Conservation (phyloP, 2,888 invertebrate species). For the Anagyrus pseudococci region DNA sequence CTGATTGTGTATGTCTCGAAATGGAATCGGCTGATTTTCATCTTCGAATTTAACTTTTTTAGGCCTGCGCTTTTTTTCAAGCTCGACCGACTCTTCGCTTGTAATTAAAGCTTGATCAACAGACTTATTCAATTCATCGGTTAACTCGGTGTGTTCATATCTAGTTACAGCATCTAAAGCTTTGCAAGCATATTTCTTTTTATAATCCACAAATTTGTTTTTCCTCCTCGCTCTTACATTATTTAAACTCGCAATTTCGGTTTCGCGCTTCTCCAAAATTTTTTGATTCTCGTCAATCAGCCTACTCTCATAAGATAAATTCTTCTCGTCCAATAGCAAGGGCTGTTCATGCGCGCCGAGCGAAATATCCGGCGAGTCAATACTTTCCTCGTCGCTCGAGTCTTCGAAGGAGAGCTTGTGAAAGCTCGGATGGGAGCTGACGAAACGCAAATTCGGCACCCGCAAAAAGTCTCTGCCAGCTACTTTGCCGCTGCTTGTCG, state of each 20-base stretch:
- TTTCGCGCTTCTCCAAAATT: background rate
- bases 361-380: constrained; percentile 1
- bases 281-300: constrained; percentile 6
- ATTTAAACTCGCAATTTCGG: background rate
- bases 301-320: constrained; percentile 3
- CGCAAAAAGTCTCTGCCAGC: constrained; percentile 37
- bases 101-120: too few relatives aligned
- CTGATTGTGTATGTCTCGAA: constrained; percentile 18
- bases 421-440: constrained; percentile 47
- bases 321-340: too few relatives aligned
- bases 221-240: background rate
- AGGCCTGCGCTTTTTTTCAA: too few relatives aligned
- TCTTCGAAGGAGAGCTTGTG: constrained; percentile 42
- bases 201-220: background rate
- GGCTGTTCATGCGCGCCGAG: too few relatives aligned
- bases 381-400: constrained; percentile 38
- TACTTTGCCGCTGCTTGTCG: background rate
- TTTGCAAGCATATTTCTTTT: constrained; percentile 39
- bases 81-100: too few relatives aligned
- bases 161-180: constrained; percentile 42
- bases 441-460: constrained; percentile 48
- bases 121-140: too few relatives aligned
- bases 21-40: constrained; percentile 1
- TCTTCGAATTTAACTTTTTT: background rate
- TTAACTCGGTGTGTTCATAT: constrained; percentile 31